Percentiles rank a stretch among this genome's conserved stretches.
These are phyloP conservation scores for Drosophila sechellia DNA, from an alignment of 1,140 invertebrate genomes.

Conservation along the genomic window DNA sequence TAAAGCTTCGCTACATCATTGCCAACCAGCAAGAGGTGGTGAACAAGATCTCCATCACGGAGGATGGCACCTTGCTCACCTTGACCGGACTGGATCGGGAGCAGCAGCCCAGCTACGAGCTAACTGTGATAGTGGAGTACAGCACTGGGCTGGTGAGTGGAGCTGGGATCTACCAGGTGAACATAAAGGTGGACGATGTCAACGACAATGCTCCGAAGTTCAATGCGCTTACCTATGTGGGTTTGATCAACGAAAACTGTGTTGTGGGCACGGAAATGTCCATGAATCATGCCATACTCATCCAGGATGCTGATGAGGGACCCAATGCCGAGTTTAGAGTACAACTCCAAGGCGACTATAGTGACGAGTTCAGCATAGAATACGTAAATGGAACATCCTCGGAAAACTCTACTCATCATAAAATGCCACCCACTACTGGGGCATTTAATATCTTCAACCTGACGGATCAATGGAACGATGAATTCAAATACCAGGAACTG, in stretches of 20 bases:
- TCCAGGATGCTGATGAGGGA: conserved; percentile 92
- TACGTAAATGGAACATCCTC: conserved; percentile 51
- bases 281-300: conserved; percentile 88
- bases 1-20: conserved; percentile 88
- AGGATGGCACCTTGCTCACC: conserved; percentile 92
- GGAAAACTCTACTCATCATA: conserved; percentile 55
- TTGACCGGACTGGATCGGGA: conserved; percentile 91
- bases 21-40: conserved; percentile 92
- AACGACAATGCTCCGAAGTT: conserved; percentile 96
- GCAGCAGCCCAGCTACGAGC: conserved; percentile 89
- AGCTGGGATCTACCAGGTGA: conserved; percentile 91
- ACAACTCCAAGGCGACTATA: conserved; percentile 90
- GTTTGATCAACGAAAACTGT: conserved; percentile 92
- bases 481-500: conserved; percentile 80
- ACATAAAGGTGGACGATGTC: conserved; percentile 92
- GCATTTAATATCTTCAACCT: conserved; percentile 79
- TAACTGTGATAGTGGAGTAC: conserved; percentile 92
- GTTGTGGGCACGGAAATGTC: conserved; percentile 89
- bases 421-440: conserved; percentile 26
- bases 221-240: conserved; percentile 89
- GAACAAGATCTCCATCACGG: conserved; percentile 90
- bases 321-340: conserved; percentile 91
- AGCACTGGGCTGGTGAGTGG: conserved; percentile 87
- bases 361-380: conserved; percentile 91
- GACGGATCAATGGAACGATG: conserved; percentile 82